Conservation (phyloP, 2,888 invertebrate genomes). For the Drosophila yooni region DNA sequence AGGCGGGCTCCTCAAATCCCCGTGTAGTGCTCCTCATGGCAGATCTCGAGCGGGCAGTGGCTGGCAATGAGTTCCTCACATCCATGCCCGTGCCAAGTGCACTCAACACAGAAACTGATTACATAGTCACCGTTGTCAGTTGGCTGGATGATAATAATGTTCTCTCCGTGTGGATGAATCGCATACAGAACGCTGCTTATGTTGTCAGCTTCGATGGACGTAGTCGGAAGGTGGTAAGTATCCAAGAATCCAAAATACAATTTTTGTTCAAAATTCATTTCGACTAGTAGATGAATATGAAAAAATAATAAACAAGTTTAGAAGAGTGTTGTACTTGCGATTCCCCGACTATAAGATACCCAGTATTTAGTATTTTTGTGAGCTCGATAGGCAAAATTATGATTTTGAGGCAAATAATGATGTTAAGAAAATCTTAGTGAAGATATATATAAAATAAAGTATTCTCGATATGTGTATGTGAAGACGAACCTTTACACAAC, state of each 20-base stretch:
- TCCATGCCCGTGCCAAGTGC: slow-evolving; percentile 80
- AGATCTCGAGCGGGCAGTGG: slow-evolving; percentile 85
- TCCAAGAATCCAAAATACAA: background rate
- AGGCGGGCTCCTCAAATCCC: slow-evolving; percentile 90
- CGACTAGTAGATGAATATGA: no score
- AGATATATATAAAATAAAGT: background rate
- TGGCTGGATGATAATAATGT: slow-evolving; percentile 91
- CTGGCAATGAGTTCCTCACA: slow-evolving; percentile 71
- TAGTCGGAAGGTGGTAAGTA: slow-evolving; percentile 74
- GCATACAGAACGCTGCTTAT: slow-evolving; percentile 92
- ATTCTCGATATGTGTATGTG: background rate
- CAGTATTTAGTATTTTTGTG: no score
- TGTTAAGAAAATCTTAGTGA: background rate
- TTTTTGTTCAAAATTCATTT: no score
- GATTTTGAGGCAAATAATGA: no score
- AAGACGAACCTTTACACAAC: no score
- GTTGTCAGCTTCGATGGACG: slow-evolving; percentile 88
- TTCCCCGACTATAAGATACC: no score
- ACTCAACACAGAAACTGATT: slow-evolving; percentile 80
- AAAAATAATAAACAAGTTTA: no score
- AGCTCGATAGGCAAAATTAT: no score
- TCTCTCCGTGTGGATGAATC: slow-evolving; percentile 94
- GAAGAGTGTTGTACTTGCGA: no score
- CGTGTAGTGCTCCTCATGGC: slow-evolving; percentile 88
- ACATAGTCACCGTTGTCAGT: slow-evolving; percentile 88